Evolutionary conservation across 2,797 vertebrate species (phyloP), one percentile per base, ranked within the genome.

Genomic region (Lindbergichthys nudifrons): DNA sequence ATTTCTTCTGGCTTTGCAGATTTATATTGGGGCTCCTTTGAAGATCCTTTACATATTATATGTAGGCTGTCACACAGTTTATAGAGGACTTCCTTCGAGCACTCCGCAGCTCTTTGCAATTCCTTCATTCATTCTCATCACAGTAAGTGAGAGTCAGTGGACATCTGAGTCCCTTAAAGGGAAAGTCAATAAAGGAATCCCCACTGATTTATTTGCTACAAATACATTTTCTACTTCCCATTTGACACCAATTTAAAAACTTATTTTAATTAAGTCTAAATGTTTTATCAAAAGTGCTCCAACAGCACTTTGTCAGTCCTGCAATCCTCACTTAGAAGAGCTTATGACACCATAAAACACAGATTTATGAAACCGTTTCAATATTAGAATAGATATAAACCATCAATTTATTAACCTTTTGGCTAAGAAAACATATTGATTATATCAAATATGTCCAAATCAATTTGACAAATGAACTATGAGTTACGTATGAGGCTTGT

Each of bases 111-210:
- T 67, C 65, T 30, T n/a, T 75, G 64, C 59, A 78, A 73, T 77
- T 66, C 67, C 71, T 79, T 73, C 79, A 86, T 91, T 87, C 47
- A 80, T 86, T 85, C 75, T 84, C 86, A 87, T 89, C 85, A 73
- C 77, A 75, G 79, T 85, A 89, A 92, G 81, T 86, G 80, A 89
- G 82, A 72, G 65, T 80, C 80, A 87, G 71, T 81, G 65, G 64
- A 82, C 61, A 67, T 88, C 83, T 77, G 62, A 87, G 61, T 73
- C 36, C 46, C 45, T 79, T 73, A 80, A 82, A 67, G 79, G 11
- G 43, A 62, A 78, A 80, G 81, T 87, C 79, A 89, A 72, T 86
- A 87, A 75, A 85, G 75, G 52, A 82, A 83, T 67, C 48, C 43
- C 2, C 7, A 57, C 73, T 88, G 81, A 91, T 89, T 91, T 88